Conservation (phyloP, 2,797 vertebrate genomes). For the Scolopax bukidnonensis region DNA sequence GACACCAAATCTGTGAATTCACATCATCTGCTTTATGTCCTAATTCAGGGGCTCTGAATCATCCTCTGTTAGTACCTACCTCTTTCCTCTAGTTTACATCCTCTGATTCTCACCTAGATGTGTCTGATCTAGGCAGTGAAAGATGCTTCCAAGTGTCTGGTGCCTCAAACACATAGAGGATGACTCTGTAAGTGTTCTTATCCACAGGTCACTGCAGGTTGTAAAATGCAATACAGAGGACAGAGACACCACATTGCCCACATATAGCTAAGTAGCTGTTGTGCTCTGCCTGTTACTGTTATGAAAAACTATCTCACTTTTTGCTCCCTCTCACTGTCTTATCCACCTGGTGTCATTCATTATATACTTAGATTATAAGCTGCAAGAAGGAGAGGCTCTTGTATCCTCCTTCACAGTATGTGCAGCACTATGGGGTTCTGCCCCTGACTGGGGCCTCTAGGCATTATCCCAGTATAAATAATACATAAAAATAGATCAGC, state of each 20-base stretch:
- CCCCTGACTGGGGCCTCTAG: neutral
- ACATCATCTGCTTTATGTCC: neutral
- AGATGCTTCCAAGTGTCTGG: neutral
- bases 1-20: neutral
- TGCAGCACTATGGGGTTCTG: neutral
- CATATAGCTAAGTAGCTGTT: neutral
- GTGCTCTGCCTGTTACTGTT: neutral
- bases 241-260: neutral
- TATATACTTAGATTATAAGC: neutral
- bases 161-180: neutral
- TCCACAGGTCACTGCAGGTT: neutral
- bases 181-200: fast-evolving
- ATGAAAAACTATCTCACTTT: neutral
- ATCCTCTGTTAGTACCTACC: neutral
- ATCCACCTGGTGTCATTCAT: neutral
- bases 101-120: neutral
- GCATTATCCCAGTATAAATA: slow-evolving; percentile 49
- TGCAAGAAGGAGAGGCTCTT: neutral
- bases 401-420: neutral
- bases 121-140: neutral
- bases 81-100: neutral
- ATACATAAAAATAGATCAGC: slow-evolving; percentile 45
- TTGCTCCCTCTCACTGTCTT: neutral
- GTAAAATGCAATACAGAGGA: neutral
- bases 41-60: neutral